Evolutionary conservation across 2,113 vertebrate species (phyloP).

Genomic region (Epinephelus moara): DNA sequence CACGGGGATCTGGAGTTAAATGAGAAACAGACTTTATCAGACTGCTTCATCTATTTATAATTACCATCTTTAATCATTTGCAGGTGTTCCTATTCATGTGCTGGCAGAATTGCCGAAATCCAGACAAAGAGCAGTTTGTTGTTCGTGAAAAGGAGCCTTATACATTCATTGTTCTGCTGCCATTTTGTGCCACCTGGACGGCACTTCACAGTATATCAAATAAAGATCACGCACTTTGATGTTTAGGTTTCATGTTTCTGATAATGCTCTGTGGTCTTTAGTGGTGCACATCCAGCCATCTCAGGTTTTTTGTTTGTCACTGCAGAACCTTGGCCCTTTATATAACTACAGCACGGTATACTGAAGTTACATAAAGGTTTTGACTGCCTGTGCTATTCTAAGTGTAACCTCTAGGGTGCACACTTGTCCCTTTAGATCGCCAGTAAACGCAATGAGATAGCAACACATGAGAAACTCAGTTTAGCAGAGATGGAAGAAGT

Average conservation of each 20-base stretch:
- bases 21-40: neutral
- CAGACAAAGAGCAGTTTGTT: conserved; percentile 30
- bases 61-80: conserved; percentile 48
- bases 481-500: too few relatives aligned
- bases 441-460: neutral
- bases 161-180: conserved; percentile 57
- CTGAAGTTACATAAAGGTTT: neutral
- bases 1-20: neutral
- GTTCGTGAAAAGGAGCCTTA: conserved; percentile 49
- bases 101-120: conserved; percentile 13
- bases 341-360: neutral
- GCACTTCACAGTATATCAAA: conserved; percentile 62
- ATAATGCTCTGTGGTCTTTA: neutral
- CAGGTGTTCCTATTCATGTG: conserved; percentile 46
- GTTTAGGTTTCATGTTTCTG: conserved; percentile 6
- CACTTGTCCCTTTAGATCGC: neutral
- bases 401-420: conserved; percentile 25
- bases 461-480: neutral
- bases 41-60: conserved; percentile 48
- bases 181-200: conserved; percentile 53
- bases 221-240: conserved; percentile 74
- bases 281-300: neutral
- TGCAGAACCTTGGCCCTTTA: neutral
- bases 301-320: neutral
- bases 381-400: neutral